These are phyloP conservation scores for Chaetodon trifasciatus DNA, from an alignment of 2,797 vertebrate genomes.

Conservation along the genomic window DNA sequence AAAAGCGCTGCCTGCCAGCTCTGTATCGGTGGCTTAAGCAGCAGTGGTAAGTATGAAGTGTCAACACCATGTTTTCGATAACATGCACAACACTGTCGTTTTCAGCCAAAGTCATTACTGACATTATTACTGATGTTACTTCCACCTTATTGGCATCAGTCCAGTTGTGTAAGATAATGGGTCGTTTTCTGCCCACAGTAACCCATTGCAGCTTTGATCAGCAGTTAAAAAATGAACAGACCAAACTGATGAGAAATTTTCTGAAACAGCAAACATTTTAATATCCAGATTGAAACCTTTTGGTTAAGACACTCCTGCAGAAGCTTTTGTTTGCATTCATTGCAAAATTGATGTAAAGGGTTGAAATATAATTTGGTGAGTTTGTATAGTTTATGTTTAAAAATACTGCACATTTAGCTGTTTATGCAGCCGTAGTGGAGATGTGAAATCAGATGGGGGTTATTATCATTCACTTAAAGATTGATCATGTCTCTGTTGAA, in stretches of 20 bases:
- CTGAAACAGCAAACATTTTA: neutral
- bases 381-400: too few species aligned
- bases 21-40: constrained; percentile 78
- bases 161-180: neutral
- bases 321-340: neutral
- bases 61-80: constrained; percentile 61
- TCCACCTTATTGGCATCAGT: neutral
- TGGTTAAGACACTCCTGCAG: neutral
- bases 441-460: neutral
- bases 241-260: neutral
- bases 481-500: neutral
- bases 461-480: neutral
- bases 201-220: constrained; percentile 4
- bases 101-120: constrained; percentile 14
- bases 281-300: neutral
- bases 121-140: constrained; percentile 16
- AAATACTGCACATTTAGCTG: neutral
- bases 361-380: neutral
- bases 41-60: constrained; percentile 81
- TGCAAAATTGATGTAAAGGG: neutral
- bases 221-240: neutral
- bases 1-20: constrained; percentile 70
- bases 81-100: constrained; percentile 25
- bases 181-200: constrained; percentile 6
- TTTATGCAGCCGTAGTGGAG: neutral